phyloP scores from a whole-genome alignment of 2,797 vertebrate genomes.

The Meriones psammophilus region DNA sequence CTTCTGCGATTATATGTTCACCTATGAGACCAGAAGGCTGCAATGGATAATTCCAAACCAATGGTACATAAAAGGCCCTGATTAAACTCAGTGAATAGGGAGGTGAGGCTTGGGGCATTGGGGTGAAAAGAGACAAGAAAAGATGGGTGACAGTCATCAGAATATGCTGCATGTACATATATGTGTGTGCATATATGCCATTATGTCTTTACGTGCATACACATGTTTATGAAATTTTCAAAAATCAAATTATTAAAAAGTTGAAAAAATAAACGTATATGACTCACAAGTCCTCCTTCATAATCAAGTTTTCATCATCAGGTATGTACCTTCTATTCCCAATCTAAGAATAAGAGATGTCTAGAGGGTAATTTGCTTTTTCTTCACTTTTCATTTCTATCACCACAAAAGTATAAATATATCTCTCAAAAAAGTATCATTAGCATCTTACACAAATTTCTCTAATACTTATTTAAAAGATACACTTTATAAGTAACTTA shows the following conservation, averaged over 20 bases:
- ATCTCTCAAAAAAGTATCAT: neutral
- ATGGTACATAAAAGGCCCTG: neutral
- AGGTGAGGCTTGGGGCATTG: too few relatives aligned
- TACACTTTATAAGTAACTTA: neutral
- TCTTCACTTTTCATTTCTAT: neutral
- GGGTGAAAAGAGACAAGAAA: neutral
- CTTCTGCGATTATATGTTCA: neutral
- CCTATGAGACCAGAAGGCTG: neutral
- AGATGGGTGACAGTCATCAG: neutral
- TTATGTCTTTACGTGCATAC: neutral
- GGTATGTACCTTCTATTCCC: neutral
- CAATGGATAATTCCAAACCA: neutral
- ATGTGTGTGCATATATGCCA: neutral
- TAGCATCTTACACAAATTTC: neutral
- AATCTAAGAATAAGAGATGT: neutral
- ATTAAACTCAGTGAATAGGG: neutral
- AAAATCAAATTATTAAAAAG: neutral
- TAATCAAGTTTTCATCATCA: neutral
- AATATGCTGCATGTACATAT: neutral
- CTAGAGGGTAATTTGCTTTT: neutral
- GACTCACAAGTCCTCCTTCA: neutral
- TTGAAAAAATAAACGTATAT: neutral
- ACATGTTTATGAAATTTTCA: neutral
- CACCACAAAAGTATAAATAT: neutral
- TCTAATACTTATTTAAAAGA: conserved; percentile 3